Evolutionary conservation across 2,113 vertebrate genomes (phyloP).

Genomic region (Pardalotus punctatus): DNA sequence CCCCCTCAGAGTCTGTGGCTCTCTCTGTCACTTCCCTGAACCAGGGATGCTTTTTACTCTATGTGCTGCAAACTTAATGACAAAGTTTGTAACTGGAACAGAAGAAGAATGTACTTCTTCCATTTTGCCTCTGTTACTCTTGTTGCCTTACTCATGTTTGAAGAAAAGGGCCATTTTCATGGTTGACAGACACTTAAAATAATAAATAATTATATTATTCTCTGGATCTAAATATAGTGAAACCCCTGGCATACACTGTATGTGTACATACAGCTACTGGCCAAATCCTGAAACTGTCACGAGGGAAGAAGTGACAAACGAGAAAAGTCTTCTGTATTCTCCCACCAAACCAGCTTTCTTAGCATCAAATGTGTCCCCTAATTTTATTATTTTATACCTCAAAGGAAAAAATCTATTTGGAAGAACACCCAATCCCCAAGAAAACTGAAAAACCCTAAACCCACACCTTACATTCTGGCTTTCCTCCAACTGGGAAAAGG

Average conservation of each 20-base stretch:
- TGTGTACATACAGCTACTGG: background rate
- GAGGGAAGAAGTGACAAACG: background rate
- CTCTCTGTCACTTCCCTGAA: background rate
- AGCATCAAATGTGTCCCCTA: background rate
- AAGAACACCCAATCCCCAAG: background rate
- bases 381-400: background rate
- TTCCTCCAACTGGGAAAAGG: background rate
- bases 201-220: background rate
- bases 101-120: background rate
- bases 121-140: background rate
- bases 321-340: background rate
- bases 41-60: background rate
- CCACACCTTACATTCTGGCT: background rate
- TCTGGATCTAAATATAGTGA: background rate
- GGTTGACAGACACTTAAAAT: background rate
- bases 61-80: background rate
- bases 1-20: rapidly evolving
- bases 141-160: background rate
- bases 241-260: background rate
- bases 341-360: background rate
- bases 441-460: background rate
- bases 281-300: background rate
- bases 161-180: background rate
- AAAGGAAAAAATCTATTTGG: background rate
- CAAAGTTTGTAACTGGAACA: background rate